Percentiles rank a stretch among this genome's conserved stretches.
These are phyloP conservation scores for Nomada ferruginata DNA, from an alignment of 2,888 invertebrate species.

Conservation along the genomic window DNA sequence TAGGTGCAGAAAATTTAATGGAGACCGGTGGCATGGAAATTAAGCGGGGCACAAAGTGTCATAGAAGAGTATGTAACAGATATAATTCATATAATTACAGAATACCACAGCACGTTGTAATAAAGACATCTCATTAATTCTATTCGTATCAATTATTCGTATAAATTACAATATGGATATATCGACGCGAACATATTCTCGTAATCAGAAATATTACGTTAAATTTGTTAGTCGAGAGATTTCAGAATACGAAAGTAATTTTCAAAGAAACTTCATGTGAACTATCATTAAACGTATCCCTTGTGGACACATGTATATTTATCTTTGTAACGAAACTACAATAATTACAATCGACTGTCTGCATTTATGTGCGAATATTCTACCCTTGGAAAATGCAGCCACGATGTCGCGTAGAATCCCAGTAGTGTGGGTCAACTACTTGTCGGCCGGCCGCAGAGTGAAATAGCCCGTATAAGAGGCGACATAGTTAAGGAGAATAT, in stretches of 20 bases:
- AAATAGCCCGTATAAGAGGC: background rate
- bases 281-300: conserved; percentile 20
- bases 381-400: conserved; percentile 19
- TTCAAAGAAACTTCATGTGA: conserved; percentile 7
- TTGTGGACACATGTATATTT: conserved; percentile 21
- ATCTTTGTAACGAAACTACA: background rate
- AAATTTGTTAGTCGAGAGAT: no score
- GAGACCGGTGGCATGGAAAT: background rate
- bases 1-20: background rate
- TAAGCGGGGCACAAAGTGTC: background rate
- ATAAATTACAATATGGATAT: no score
- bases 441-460: conserved; percentile 9
- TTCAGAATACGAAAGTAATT: conserved; percentile 29
- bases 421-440: conserved; percentile 31
- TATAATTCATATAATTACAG: background rate
- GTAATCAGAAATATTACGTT: no score
- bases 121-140: background rate
- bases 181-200: background rate
- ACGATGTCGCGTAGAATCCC: background rate
- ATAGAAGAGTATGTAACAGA: background rate
- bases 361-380: conserved; percentile 32
- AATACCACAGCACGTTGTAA: background rate
- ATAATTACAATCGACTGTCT: background rate
- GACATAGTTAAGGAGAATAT: conserved; percentile 27
- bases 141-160: no score